These are phyloP conservation scores for Karalla daura DNA, from an alignment of 2,797 vertebrate species.

Conservation along the genomic window DNA sequence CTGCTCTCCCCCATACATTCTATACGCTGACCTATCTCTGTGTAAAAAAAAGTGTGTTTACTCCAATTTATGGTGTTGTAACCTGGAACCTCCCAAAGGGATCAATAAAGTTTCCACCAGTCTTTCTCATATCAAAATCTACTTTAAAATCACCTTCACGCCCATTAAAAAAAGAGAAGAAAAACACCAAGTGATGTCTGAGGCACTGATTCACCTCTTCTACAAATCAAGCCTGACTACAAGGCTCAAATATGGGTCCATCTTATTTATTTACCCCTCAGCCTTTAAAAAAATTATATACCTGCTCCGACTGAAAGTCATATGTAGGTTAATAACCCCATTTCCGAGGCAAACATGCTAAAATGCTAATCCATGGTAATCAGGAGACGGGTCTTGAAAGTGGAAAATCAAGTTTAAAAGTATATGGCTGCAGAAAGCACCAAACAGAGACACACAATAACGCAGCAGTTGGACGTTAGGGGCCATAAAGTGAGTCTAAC, in stretches of 20 bases:
- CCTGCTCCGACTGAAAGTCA: neutral
- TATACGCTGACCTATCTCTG: too few species aligned
- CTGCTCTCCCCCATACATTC: too few species aligned
- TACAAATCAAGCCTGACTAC: conserved; percentile 22
- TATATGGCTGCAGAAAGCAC: conserved; percentile 12
- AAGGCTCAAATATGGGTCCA: conserved; percentile 6
- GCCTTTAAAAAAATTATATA: neutral
- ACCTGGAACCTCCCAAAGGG: too few species aligned
- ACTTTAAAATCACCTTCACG: neutral
- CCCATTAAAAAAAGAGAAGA: neutral
- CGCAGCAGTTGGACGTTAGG: conserved; percentile 36
- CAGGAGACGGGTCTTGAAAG: neutral
- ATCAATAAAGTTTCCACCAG: too few species aligned
- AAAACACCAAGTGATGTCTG: neutral
- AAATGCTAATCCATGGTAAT: neutral
- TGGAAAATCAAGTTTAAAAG: conserved; percentile 49
- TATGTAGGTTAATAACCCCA: neutral
- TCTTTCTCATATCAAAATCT: neutral
- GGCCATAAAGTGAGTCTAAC: conserved; percentile 55
- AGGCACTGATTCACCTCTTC: neutral
- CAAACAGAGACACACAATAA: conserved; percentile 51
- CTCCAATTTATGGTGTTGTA: too few species aligned
- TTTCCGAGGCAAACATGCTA: neutral
- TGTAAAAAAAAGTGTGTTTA: neutral
- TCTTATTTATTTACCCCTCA: neutral